Conservation (phyloP, 2,888 invertebrate species). For the Tridacna gigas region DNA sequence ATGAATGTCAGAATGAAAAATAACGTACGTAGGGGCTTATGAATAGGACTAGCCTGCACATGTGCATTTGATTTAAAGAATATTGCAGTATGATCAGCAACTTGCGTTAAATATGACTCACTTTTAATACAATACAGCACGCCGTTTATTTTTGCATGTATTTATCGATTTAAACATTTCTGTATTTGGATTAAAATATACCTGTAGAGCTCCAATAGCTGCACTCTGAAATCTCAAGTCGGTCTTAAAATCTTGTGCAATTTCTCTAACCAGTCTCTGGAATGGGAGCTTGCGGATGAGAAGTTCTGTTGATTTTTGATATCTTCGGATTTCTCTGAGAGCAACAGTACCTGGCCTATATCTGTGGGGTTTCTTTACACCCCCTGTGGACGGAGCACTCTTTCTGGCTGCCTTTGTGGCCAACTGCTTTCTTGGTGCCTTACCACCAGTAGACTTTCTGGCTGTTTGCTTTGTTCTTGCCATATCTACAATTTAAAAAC, state of each 20-base stretch:
- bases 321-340: conserved; percentile 84
- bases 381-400: conserved; percentile 85
- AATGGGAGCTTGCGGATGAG: conserved; percentile 85
- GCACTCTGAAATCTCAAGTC: conserved; percentile 85
- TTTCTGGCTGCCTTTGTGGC: conserved; percentile 85
- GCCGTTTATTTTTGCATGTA: too few species aligned
- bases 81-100: too few species aligned
- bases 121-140: too few species aligned
- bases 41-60: too few species aligned
- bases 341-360: conserved; percentile 85
- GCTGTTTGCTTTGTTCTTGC: conserved; percentile 85
- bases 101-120: too few species aligned
- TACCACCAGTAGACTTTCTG: conserved; percentile 85
- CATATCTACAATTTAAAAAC: conserved; percentile 68
- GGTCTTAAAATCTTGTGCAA: conserved; percentile 85
- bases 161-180: too few species aligned
- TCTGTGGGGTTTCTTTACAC: conserved; percentile 85
- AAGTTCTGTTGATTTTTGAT: conserved; percentile 85
- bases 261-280: conserved; percentile 85
- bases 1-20: too few species aligned
- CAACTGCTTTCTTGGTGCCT: conserved; percentile 85
- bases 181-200: conserved; percentile 50
- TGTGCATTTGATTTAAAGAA: too few species aligned
- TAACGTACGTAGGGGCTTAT: too few species aligned
- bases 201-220: conserved; percentile 85